Conservation (phyloP, 2,113 vertebrate species). For the Perca fluviatilis region DNA sequence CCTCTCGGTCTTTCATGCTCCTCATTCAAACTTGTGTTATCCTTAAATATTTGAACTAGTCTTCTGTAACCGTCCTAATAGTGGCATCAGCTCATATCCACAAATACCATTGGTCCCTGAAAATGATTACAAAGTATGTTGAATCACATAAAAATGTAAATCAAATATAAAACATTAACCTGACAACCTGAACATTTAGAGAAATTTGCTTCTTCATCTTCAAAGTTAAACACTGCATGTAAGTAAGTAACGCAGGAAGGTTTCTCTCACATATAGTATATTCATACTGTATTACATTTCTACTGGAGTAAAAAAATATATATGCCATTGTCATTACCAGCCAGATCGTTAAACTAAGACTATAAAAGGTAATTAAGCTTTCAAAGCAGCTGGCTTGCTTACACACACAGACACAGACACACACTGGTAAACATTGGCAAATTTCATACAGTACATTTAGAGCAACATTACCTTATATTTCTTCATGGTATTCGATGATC, state of each 20-base stretch:
- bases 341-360: constrained; percentile 34
- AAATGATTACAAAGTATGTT: background rate
- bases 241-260: background rate
- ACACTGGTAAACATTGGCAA: background rate
- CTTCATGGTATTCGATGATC: constrained; percentile 60
- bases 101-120: background rate
- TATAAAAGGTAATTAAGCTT: background rate
- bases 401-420: background rate
- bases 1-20: background rate
- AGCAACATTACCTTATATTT: constrained; percentile 67
- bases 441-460: constrained; percentile 5
- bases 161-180: background rate
- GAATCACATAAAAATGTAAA: background rate
- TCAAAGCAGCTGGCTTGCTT: background rate
- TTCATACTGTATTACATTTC: constrained; percentile 3
- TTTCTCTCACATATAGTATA: background rate
- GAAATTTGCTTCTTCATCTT: background rate
- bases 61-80: background rate
- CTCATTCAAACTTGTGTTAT: constrained; percentile 41
- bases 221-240: background rate
- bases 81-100: background rate
- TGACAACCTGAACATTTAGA: background rate
- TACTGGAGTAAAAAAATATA: background rate
- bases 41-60: constrained; percentile 11
- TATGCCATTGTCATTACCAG: background rate